phyloP scores from a whole-genome alignment of 2,888 invertebrate genomes.

The Zeuzera pyrina region DNA sequence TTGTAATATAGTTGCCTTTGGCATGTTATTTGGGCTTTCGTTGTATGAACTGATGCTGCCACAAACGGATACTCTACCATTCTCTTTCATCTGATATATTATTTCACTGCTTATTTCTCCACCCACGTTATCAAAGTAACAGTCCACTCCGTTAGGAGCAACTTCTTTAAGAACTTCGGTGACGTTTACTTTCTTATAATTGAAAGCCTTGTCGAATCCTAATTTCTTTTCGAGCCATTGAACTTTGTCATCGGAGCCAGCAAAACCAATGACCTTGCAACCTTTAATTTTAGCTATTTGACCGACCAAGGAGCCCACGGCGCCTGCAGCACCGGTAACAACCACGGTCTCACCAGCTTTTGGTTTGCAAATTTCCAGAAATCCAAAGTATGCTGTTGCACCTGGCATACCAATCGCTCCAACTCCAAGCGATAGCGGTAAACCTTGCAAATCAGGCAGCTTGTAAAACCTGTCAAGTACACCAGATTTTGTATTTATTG shows the following conservation, averaged over 20 bases:
- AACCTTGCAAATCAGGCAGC: constrained; percentile 67
- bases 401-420: constrained; percentile 80
- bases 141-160: constrained; percentile 80
- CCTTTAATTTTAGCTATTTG: constrained; percentile 83
- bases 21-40: constrained; percentile 7
- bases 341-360: constrained; percentile 80
- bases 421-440: constrained; percentile 67
- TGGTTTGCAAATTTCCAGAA: constrained; percentile 78
- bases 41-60: constrained; percentile 75
- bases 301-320: constrained; percentile 81
- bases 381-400: constrained; percentile 81
- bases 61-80: constrained; percentile 75
- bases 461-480: constrained; percentile 19
- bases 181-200: constrained; percentile 78
- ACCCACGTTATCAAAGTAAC: constrained; percentile 85
- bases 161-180: constrained; percentile 67
- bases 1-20: constrained; percentile 40
- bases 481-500: constrained; percentile 14
- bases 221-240: constrained; percentile 75
- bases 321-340: constrained; percentile 81
- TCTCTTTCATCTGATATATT: constrained; percentile 72
- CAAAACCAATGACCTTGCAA: constrained; percentile 76
- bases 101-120: constrained; percentile 75
- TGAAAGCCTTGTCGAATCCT: constrained; percentile 79
- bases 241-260: constrained; percentile 80